A percentile compares a stretch with the other conserved stretches of the same genome.
These are phyloP conservation scores for Drosophila greeni DNA, from an alignment of 2,888 invertebrate species.

Conservation along the genomic window DNA sequence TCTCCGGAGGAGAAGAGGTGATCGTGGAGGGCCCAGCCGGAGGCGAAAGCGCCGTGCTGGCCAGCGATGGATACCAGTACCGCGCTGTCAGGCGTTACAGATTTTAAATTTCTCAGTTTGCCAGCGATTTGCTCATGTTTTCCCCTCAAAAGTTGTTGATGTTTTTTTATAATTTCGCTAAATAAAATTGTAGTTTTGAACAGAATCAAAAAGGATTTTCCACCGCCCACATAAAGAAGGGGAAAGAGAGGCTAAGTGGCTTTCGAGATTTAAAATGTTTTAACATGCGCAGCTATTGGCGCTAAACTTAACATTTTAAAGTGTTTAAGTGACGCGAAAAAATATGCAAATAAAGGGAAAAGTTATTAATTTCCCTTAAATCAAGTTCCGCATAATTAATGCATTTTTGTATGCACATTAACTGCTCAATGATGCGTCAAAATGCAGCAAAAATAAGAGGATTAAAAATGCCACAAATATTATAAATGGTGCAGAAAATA, in stretches of 20 bases:
- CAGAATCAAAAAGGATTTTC: neutral
- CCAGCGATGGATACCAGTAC: slow-evolving; percentile 74
- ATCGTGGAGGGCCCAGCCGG: slow-evolving; percentile 55
- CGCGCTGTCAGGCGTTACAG: slow-evolving; percentile 68
- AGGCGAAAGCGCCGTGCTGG: slow-evolving; percentile 57
- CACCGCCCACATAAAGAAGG: neutral
- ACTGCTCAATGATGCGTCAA: slow-evolving; percentile 6
- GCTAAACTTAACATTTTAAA: neutral
- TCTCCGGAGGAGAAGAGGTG: slow-evolving; percentile 38
- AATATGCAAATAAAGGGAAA: neutral
- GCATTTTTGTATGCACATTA: slow-evolving; percentile 22
- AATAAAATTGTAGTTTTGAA: slow-evolving; percentile 25
- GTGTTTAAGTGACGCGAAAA: neutral
- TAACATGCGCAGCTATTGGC: neutral
- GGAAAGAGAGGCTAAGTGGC: neutral
- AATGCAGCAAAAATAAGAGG: slow-evolving; percentile 3
- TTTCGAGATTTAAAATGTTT: neutral
- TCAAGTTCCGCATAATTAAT: slow-evolving; percentile 5
- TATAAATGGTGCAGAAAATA: slow-evolving; percentile 1
- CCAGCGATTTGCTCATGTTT: slow-evolving; percentile 24
- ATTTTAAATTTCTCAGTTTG: slow-evolving; percentile 54
- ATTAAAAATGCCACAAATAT: slow-evolving; percentile 11
- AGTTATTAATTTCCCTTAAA: neutral
- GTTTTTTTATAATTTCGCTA: slow-evolving; percentile 30
- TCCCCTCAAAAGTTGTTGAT: slow-evolving; percentile 39